A percentile compares a stretch with the other conserved stretches of the same genome.
phyloP scores from a whole-genome alignment of 2,888 invertebrate genomes.

The Acanthococcus lagerstroemiae region DNA sequence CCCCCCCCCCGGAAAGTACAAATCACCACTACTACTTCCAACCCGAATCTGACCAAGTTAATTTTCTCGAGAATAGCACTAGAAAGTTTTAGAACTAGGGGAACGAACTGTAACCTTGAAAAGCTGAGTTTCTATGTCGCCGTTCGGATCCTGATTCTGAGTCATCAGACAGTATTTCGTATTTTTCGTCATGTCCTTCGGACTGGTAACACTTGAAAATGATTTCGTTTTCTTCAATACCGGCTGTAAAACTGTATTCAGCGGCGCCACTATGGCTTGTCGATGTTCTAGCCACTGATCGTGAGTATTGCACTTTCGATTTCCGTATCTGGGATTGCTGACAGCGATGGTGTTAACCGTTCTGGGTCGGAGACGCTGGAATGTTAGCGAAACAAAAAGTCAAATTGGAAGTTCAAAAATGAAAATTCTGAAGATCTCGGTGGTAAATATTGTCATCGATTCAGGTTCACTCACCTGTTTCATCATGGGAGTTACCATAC shows the following conservation, averaged over 20 bases:
- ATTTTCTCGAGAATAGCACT: too few species aligned
- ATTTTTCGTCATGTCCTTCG: slow-evolving; percentile 57
- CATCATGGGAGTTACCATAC: too few species aligned
- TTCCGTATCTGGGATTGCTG: slow-evolving; percentile 59
- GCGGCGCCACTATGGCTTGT: slow-evolving; percentile 64
- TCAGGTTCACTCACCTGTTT: too few species aligned
- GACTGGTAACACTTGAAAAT: slow-evolving; percentile 67
- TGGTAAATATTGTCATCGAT: too few species aligned
- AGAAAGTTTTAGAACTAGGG: not conserved
- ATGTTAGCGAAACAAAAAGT: too few species aligned
- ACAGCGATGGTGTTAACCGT: slow-evolving; percentile 43
- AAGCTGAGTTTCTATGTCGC: slow-evolving; percentile 83
- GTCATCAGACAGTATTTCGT: slow-evolving; percentile 87
- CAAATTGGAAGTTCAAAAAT: not conserved
- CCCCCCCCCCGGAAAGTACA: too few species aligned
- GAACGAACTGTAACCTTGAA: slow-evolving; percentile 55
- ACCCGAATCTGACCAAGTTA: not conserved
- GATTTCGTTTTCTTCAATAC: slow-evolving; percentile 70
- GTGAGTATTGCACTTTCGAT: slow-evolving; percentile 54
- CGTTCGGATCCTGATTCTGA: slow-evolving; percentile 83
- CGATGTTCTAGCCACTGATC: slow-evolving; percentile 82
- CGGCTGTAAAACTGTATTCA: slow-evolving; percentile 86
- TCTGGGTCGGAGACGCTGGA: not conserved
- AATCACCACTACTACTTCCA: not conserved
- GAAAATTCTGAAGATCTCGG: not conserved